Base-by-base conservation (phyloP, 1,140 invertebrate species). In the Ganaspis sp. region DNA sequence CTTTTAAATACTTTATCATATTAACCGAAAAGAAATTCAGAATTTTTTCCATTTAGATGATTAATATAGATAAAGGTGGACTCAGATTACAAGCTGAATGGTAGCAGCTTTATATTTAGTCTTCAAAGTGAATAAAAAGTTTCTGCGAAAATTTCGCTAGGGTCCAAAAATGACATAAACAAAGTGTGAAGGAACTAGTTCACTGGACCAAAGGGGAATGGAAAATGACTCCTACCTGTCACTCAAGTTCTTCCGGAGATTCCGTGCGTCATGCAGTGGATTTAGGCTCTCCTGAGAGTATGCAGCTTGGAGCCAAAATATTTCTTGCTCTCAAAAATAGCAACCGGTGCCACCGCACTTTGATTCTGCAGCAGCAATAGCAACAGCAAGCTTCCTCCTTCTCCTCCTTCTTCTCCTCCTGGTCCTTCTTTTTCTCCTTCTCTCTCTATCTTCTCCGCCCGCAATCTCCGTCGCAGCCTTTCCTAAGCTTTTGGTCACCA, bases 281-380 rank as follows among this genome's bases (percentile, higher is more conserved):
- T 64, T 1, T 42, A 38, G 78, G 74, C 72, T 70, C 73, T 37
- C 71, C 53, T 53, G 45, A 37, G 73, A 49, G 53, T 54, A n/a
- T n/a, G n/a, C n/a, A 73, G 70, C 58, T 71, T 29, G 17, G 45
- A 84, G 29, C 40, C 69, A 38, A 70, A 80, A 84, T 84, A 84
- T 84, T 84, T 81, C 80, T 78, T 80, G 82, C 75, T 72, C 83
- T 84, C 83, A 69, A 84, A 84, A 84, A 84, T 84, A 84, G 83
- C 81, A 84, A 21, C 58, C 58, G 26, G 23, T 64, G 58, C 58
- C 23, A 29, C 23, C 11, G 26, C 58, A 64, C 58, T 64, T 64
- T 26, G 58, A 64, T 64, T 12, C 58, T 64, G 23, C 23, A 19
- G 45, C 45, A 49, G 45, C 45, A 49, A 49, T 19, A 49, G 45